Evolutionary conservation across 2,113 vertebrate genomes (phyloP).

Genomic region (Hydropotes inermis): DNA sequence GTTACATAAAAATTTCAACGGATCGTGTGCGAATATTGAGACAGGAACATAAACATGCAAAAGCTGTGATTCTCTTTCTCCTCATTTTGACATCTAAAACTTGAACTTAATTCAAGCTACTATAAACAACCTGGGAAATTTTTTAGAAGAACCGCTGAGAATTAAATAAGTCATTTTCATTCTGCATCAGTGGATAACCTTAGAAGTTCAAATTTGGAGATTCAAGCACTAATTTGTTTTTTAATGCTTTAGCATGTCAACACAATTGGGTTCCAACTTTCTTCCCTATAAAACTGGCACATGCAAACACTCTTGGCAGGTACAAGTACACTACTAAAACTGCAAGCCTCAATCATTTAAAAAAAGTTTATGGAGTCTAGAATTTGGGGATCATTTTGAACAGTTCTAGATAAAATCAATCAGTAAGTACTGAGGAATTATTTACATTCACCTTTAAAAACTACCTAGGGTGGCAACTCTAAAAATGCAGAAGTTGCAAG

Average conservation of each 20-base stretch:
- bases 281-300: neutral
- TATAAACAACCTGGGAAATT: neutral
- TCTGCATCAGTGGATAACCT: neutral
- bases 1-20: neutral
- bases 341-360: neutral
- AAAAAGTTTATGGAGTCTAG: neutral
- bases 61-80: neutral
- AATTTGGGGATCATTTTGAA: neutral
- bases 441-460: conserved; percentile 27
- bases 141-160: neutral
- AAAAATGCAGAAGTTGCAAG: neutral
- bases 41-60: neutral
- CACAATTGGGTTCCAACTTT: neutral
- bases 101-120: neutral
- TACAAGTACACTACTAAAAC: neutral
- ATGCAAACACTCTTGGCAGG: neutral
- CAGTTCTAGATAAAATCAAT: neutral
- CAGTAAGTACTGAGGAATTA: neutral
- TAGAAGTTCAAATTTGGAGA: neutral
- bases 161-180: neutral
- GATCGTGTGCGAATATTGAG: neutral
- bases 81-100: neutral
- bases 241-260: neutral
- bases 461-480: neutral
- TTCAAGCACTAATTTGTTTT: neutral